A percentile compares a stretch with the other conserved stretches of the same genome.
Evolutionary conservation across 2,113 vertebrate genomes (phyloP).

Genomic region (Sinosuthora webbiana): DNA sequence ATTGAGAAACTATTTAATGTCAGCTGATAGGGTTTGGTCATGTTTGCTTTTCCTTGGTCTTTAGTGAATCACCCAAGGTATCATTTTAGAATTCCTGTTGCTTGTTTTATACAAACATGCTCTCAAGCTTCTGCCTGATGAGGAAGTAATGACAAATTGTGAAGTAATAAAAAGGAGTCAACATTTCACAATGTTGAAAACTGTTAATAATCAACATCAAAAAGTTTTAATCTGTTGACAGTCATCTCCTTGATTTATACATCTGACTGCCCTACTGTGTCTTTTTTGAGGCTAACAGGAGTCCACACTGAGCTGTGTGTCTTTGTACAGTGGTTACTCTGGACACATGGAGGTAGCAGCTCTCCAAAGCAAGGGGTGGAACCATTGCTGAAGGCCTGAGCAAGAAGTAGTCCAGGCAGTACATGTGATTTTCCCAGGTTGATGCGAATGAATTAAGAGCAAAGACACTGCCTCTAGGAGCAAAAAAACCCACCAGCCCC

Average conservation of each 20-base stretch:
- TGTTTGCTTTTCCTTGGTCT: not conserved
- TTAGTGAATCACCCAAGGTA: not conserved
- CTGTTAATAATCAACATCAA: conserved; percentile 30
- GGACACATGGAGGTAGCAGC: not conserved
- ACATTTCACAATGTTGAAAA: conserved; percentile 1
- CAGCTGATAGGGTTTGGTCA: not conserved
- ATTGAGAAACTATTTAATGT: not conserved
- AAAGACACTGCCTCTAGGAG: not conserved
- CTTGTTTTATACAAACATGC: not conserved
- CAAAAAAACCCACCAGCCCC: not conserved
- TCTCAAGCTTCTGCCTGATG: conserved; percentile 9
- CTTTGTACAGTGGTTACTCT: not conserved
- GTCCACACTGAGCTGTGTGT: not conserved
- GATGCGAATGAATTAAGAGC: not conserved
- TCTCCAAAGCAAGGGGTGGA: not conserved
- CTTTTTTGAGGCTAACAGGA: not conserved
- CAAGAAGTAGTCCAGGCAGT: not conserved
- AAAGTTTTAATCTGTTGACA: conserved; percentile 13
- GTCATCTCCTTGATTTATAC: not conserved
- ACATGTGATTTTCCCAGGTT: not conserved
- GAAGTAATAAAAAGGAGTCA: conserved; percentile 1
- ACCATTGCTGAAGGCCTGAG: not conserved
- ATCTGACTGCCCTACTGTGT: not conserved
- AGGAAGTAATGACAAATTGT: conserved; percentile 12
- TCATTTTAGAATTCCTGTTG: not conserved